phyloP scores from a whole-genome alignment of 2,113 vertebrate species.

The Clarias macrocephalus region DNA sequence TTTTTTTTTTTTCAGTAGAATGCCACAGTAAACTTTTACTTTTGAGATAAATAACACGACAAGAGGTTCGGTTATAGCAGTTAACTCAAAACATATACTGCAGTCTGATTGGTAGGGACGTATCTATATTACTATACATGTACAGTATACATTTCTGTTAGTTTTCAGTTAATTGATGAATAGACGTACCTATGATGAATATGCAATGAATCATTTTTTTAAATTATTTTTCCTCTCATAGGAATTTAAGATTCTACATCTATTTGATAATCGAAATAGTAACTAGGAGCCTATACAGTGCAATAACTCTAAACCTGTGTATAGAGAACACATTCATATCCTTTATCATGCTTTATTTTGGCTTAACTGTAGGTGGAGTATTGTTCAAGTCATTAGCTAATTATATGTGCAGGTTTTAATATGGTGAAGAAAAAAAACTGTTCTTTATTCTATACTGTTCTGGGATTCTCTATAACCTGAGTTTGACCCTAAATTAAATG shows the following conservation, averaged over 20 bases:
- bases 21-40: slow-evolving; percentile 68
- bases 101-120: no score
- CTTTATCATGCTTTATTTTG: background rate
- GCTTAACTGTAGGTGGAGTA: background rate
- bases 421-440: background rate
- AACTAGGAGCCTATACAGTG: background rate
- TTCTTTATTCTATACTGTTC: no score
- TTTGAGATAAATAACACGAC: slow-evolving; percentile 65
- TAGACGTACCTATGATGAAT: no score
- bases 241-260: background rate
- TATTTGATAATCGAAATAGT: background rate
- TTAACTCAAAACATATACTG: slow-evolving; percentile 16
- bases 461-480: background rate
- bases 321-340: background rate
- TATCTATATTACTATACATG: no score
- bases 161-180: no score
- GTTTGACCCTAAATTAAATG: background rate
- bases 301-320: background rate
- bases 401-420: background rate
- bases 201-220: no score
- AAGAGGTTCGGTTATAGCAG: slow-evolving; percentile 57
- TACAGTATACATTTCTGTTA: no score
- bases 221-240: no score
- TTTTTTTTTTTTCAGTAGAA: slow-evolving; percentile 64
- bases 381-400: background rate